Evolutionary conservation across 2,888 invertebrate genomes (phyloP).

Genomic region (Calliscelio sp.): DNA sequence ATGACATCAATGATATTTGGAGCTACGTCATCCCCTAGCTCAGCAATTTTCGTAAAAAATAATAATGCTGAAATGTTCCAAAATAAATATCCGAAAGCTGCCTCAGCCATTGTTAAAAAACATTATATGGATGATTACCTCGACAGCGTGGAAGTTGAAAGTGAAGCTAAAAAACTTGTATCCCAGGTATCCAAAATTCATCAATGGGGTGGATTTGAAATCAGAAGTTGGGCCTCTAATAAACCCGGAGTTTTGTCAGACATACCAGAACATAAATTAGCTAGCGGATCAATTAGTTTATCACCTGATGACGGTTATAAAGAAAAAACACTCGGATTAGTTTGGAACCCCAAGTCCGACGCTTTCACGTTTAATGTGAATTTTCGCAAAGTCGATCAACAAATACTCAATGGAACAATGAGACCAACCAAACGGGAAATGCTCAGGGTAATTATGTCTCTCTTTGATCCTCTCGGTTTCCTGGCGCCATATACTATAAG

Average conservation of each 20-base stretch:
- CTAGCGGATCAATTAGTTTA: not conserved
- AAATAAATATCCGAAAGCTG: slow-evolving; percentile 71
- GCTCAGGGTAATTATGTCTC: slow-evolving; percentile 75
- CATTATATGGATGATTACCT: slow-evolving; percentile 71
- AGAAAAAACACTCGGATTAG: not conserved
- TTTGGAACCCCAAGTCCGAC: not conserved
- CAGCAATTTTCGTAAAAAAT: slow-evolving; percentile 75
- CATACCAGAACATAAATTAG: not conserved
- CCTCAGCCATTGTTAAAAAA: slow-evolving; percentile 74
- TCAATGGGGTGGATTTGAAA: not conserved
- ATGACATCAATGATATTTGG: slow-evolving; percentile 77
- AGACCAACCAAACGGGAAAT: slow-evolving; percentile 70
- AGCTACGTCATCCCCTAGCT: slow-evolving; percentile 59
- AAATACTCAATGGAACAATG: not conserved
- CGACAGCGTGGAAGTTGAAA: slow-evolving; percentile 40
- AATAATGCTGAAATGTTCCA: slow-evolving; percentile 73
- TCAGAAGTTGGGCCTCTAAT: not conserved
- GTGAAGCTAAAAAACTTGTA: slow-evolving; percentile 60
- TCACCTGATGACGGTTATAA: not conserved
- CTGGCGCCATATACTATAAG: slow-evolving; percentile 73
- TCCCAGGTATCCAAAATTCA: not conserved
- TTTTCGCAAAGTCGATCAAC: not conserved
- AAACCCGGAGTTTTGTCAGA: not conserved
- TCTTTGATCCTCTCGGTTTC: slow-evolving; percentile 80
- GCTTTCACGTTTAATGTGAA: not conserved